These are phyloP conservation scores for Spinus olivaceus DNA, from an alignment of 2,797 vertebrate species.

Conservation along the genomic window DNA sequence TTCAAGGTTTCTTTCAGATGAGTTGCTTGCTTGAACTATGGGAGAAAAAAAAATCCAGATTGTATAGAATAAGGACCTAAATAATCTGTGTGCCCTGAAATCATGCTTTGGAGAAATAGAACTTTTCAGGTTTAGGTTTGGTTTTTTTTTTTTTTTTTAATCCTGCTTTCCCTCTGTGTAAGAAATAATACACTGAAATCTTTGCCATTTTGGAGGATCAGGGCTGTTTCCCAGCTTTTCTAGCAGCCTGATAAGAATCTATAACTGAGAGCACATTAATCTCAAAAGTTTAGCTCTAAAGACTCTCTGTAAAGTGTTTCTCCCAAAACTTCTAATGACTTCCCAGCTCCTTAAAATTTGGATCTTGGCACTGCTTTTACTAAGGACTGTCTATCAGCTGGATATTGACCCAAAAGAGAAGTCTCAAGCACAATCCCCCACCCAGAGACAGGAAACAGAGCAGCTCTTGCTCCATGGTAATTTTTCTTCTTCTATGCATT, in stretches of 20 bases:
- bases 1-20: background rate
- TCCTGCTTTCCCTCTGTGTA: background rate
- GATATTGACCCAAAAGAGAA: background rate
- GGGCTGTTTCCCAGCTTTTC: background rate
- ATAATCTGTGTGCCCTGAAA: background rate
- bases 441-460: background rate
- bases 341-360: background rate
- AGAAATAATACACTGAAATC: background rate
- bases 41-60: background rate
- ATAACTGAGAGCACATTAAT: background rate
- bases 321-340: background rate
- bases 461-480: background rate
- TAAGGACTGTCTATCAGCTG: background rate
- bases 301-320: background rate
- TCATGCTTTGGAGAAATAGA: background rate
- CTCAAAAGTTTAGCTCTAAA: background rate
- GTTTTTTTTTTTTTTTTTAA: background rate
- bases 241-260: background rate
- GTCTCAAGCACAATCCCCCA: background rate
- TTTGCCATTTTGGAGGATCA: background rate
- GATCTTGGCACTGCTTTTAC: background rate
- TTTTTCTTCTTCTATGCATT: background rate
- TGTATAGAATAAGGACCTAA: background rate
- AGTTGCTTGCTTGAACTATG: background rate
- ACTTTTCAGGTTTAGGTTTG: background rate